These are phyloP conservation scores for Leucosticte australis DNA, from an alignment of 2,113 vertebrate genomes.

Conservation along the genomic window DNA sequence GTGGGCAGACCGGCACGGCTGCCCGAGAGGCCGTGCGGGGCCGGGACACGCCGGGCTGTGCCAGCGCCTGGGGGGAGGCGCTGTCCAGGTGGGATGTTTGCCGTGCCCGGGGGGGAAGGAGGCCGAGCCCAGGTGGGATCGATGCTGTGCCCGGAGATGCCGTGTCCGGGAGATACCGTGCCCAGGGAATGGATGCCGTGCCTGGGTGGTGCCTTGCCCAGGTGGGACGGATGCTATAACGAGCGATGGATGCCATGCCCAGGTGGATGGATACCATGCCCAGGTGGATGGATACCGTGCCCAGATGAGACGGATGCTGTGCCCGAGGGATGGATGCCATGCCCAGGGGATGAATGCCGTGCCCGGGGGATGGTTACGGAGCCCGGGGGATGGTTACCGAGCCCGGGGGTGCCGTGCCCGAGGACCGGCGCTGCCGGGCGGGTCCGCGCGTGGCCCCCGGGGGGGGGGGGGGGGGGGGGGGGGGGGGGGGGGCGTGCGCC, in stretches of 20 bases:
- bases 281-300: neutral
- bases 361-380: neutral
- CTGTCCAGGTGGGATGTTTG: neutral
- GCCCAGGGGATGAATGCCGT: accelerated
- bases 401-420: neutral
- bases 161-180: neutral
- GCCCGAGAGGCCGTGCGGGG: neutral
- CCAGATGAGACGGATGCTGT: too few relatives aligned
- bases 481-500: too few relatives aligned
- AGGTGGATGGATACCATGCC: too few relatives aligned
- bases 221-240: neutral
- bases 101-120: neutral
- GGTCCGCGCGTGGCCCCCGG: neutral
- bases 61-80: neutral
- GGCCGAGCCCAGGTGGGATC: neutral
- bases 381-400: neutral
- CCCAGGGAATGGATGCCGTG: neutral
- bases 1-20: accelerated
- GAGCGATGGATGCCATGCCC: neutral
- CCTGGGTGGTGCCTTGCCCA: too few relatives aligned
- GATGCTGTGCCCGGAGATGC: too few relatives aligned
- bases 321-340: neutral
- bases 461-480: neutral
- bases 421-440: neutral
- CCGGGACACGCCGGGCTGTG: neutral